Evolutionary conservation across 2,888 invertebrate species (phyloP).

Genomic region (Terebella lapidaria): DNA sequence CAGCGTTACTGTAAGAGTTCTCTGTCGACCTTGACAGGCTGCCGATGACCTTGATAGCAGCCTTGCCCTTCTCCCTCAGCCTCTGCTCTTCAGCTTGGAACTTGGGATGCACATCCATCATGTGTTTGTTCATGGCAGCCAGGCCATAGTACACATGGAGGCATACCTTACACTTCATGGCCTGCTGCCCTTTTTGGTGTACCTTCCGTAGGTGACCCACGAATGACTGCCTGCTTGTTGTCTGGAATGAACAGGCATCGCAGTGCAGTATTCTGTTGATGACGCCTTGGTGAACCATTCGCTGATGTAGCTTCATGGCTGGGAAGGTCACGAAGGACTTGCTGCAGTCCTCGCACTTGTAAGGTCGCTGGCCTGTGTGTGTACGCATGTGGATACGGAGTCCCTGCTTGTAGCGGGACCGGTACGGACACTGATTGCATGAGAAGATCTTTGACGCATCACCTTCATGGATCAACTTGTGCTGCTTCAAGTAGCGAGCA

Average conservation of each 20-base stretch:
- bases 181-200: no score
- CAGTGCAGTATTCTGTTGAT: slow-evolving; percentile 8
- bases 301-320: slow-evolving; percentile 1
- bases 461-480: slow-evolving; percentile 7
- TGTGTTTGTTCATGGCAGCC: neutral
- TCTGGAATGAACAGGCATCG: neutral
- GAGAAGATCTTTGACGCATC: slow-evolving; percentile 5
- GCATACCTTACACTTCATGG: neutral
- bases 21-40: no score
- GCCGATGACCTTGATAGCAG: no score
- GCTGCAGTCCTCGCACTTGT: slow-evolving; percentile 1
- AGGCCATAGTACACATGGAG: neutral
- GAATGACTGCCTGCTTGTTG: slow-evolving; percentile 7
- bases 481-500: neutral
- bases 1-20: no score
- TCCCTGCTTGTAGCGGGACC: slow-evolving; percentile 9
- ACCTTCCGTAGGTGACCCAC: neutral
- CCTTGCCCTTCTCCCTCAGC: no score
- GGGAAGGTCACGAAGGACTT: slow-evolving; percentile 8
- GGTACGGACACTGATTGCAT: slow-evolving; percentile 8
- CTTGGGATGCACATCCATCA: neutral
- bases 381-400: slow-evolving; percentile 2
- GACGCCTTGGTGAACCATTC: slow-evolving; percentile 8
- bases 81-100: no score
- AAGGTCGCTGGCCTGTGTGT: slow-evolving; percentile 2